Percentiles rank a stretch among this genome's conserved stretches.
phyloP scores from a whole-genome alignment of 1,140 invertebrate genomes.

The Daktulosphaira vitifoliae region DNA sequence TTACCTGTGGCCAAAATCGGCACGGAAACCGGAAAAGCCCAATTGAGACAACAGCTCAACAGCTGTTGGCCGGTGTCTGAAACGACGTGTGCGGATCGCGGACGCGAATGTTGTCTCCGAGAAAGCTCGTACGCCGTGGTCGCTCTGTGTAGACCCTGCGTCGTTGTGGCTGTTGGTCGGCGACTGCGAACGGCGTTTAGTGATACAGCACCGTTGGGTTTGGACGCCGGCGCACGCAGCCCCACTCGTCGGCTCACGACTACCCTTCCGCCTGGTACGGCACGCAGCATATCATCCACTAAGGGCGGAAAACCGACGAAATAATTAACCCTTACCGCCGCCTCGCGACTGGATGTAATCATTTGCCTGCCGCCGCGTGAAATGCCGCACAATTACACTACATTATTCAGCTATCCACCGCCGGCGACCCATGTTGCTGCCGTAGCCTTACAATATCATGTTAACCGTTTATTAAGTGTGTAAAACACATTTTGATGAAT shows the following conservation, averaged over 20 bases:
- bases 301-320: constrained; percentile 11
- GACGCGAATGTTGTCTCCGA: constrained; percentile 17
- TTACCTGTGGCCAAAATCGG: too few species aligned
- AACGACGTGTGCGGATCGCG: constrained; percentile 1
- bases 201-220: too few species aligned
- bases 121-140: not conserved
- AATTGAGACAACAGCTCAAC: too few species aligned
- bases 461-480: too few species aligned
- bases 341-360: not conserved
- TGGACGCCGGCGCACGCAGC: not conserved
- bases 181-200: not conserved
- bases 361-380: not conserved
- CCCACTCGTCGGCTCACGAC: not conserved
- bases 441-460: too few species aligned
- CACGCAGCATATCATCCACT: not conserved
- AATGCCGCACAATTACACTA: too few species aligned
- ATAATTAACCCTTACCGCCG: constrained; percentile 23
- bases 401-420: not conserved
- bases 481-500: too few species aligned
- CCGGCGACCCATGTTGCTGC: too few species aligned
- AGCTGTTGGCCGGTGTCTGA: not conserved
- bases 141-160: not conserved
- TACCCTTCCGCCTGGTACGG: not conserved
- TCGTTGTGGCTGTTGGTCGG: not conserved
- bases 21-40: too few species aligned